These are phyloP conservation scores for Baronia brevicornis DNA, from an alignment of 2,888 invertebrate species.

Conservation along the genomic window DNA sequence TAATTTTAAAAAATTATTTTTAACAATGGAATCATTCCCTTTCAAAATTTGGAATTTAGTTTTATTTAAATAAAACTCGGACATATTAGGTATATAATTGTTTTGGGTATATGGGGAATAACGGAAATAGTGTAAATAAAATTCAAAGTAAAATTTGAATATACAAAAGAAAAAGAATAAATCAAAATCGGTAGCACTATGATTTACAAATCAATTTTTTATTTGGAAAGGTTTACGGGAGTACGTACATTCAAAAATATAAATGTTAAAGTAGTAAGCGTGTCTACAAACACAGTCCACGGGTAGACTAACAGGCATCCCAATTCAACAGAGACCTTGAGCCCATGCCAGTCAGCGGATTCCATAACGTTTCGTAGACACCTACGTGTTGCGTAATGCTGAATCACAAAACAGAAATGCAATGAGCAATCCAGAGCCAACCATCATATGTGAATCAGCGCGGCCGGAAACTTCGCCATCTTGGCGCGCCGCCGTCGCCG, in stretches of 20 bases:
- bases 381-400: constrained; percentile 61
- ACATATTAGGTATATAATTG: too few species aligned
- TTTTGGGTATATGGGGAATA: too few species aligned
- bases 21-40: too few species aligned
- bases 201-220: constrained; percentile 7
- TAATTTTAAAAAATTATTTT: too few species aligned
- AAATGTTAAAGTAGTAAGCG: constrained; percentile 9
- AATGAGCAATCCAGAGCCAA: constrained; percentile 62
- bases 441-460: constrained; percentile 67
- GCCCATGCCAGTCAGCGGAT: constrained; percentile 44
- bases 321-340: constrained; percentile 25
- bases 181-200: too few species aligned
- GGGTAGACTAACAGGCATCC: constrained; percentile 22
- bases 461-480: constrained; percentile 71
- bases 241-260: neutral
- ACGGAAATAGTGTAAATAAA: too few species aligned
- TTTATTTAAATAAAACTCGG: too few species aligned
- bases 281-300: constrained; percentile 17
- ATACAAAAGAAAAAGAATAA: too few species aligned
- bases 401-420: constrained; percentile 71
- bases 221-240: constrained; percentile 3
- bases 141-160: too few species aligned
- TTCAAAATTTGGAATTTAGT: too few species aligned
- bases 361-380: constrained; percentile 46
- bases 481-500: constrained; percentile 50